These are phyloP conservation scores for Apeira syringaria DNA, from an alignment of 2,888 invertebrate species.

Conservation along the genomic window DNA sequence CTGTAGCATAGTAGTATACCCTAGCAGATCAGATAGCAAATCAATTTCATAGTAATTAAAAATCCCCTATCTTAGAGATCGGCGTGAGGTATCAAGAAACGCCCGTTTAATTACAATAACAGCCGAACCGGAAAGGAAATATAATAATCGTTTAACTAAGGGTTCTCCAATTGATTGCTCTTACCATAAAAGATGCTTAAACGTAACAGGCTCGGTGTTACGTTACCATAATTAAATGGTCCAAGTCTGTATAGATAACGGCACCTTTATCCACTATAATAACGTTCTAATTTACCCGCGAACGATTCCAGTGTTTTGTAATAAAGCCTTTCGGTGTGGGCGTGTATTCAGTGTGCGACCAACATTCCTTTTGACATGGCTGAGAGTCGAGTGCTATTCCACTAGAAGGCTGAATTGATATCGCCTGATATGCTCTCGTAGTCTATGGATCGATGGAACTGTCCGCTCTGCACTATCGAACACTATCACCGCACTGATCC, in stretches of 20 bases:
- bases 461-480: conserved; percentile 22
- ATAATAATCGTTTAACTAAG: conserved; percentile 19
- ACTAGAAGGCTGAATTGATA: conserved; percentile 71
- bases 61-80: background rate
- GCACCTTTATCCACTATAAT: conserved; percentile 31
- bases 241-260: conserved; percentile 19
- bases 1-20: too few species aligned
- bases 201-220: conserved; percentile 12
- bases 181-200: conserved; percentile 9
- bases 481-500: conserved; percentile 22
- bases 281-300: conserved; percentile 46
- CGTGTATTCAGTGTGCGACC: conserved; percentile 54
- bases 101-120: conserved; percentile 16
- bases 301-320: conserved; percentile 57
- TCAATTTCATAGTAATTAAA: conserved; percentile 6
- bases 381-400: conserved; percentile 64
- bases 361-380: conserved; percentile 63
- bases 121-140: conserved; percentile 12
- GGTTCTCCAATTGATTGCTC: conserved; percentile 19
- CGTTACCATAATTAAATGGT: conserved; percentile 17
- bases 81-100: background rate
- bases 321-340: conserved; percentile 58
- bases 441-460: conserved; percentile 3
- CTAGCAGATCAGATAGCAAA: too few species aligned
- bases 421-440: conserved; percentile 47